Evolutionary conservation across 2,888 invertebrate species (phyloP), one percentile per base, ranked within the genome.

Genomic region (Agriotes lineatus): DNA sequence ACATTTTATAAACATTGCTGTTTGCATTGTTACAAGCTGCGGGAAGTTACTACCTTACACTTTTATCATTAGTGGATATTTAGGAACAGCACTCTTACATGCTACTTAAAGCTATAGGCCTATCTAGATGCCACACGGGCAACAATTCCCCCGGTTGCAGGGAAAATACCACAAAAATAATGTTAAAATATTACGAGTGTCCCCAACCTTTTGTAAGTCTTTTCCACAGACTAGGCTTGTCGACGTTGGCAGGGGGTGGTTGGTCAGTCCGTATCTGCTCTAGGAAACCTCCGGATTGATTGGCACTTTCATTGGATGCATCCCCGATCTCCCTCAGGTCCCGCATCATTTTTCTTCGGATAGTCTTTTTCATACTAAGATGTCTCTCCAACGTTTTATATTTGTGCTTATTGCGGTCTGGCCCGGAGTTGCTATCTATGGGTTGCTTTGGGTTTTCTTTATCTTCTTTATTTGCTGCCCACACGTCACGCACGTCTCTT

Each of bases 361-460:
- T 93, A 14, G 93, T 94, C 82, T 94, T 94, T 86, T 94, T 94
- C 94, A 94, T 94, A 81, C 93, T 93, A 77, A 94, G 87, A 83
- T 94, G 93, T 76, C 93, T 86, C 80, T 94, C 94, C 42, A 94
- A 83, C 16, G 93, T 93, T 80, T 91, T 90, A 83, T 88, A 90
- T 80, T 92, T 91, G 74, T 92, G 91, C 78, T 91, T 91, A 78
- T 89, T 89, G 78, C 89, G 88, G 75, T 86, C 86, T 61, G 77
- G 75, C 70, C 79, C 77, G 25, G 83, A 81, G 81, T 89, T 90
- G 78, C 89, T 89, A 25, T 79, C 79, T 58, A 74, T 74, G 74
- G 85, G 85, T 80, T 86, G 87, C 78, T 86, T 77, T 6, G 80
- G 79, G 60, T 81, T 81, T 72, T 85, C 83, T 75, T 84, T 86